Evolutionary conservation across 2,113 vertebrate genomes (phyloP).

Genomic region (Varanus komodoensis): DNA sequence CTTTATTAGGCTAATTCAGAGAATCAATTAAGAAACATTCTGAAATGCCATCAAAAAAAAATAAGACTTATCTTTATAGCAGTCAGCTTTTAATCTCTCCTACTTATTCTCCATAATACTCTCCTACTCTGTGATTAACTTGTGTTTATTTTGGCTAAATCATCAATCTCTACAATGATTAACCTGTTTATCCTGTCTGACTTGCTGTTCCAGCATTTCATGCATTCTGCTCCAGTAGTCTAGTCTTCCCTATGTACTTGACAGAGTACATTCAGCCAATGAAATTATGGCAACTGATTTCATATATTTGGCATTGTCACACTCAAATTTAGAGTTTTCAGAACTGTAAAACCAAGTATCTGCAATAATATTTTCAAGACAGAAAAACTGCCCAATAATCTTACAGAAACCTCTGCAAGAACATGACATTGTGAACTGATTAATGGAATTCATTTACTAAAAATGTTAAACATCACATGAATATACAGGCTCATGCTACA

Average conservation of each 20-base stretch:
- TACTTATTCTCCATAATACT: not conserved
- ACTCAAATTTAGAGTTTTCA: not conserved
- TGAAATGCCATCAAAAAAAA: accelerated
- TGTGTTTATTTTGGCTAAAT: not conserved
- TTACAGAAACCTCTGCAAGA: no score
- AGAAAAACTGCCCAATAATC: no score
- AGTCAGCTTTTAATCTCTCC: not conserved
- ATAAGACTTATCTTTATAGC: not conserved
- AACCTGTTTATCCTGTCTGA: constrained; percentile 13
- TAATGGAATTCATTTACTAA: no score
- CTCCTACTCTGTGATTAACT: not conserved
- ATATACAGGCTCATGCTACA: no score
- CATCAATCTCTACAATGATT: not conserved
- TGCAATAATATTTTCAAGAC: no score
- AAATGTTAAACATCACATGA: no score
- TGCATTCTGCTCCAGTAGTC: not conserved
- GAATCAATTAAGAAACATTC: not conserved
- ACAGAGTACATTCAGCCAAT: accelerated
- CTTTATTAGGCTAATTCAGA: not conserved
- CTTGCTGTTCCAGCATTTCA: not conserved
- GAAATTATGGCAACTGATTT: not conserved
- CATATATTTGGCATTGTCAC: not conserved
- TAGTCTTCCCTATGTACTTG: not conserved
- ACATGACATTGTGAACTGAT: no score
- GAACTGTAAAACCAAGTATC: no score